Percentiles rank a stretch among this genome's conserved stretches.
phyloP scores from a whole-genome alignment of 2,797 vertebrate species.

The Melanotaenia boesemani region DNA sequence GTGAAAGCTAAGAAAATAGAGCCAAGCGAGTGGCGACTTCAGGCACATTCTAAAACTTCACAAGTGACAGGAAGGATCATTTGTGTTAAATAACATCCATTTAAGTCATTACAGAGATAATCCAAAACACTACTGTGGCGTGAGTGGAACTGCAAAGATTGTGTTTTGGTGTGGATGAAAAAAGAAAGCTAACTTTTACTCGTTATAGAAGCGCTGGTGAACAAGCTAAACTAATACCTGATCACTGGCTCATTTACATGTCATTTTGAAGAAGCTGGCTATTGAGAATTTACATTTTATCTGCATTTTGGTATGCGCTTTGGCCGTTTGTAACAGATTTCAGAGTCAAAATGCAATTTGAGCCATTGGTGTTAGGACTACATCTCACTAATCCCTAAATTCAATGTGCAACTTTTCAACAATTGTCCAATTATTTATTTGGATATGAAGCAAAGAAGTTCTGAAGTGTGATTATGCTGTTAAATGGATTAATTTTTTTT shows the following conservation, averaged over 20 bases:
- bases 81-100: conserved; percentile 48
- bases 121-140: conserved; percentile 48
- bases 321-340: conserved; percentile 22
- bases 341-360: conserved; percentile 3
- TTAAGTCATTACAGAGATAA: conserved; percentile 43
- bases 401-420: not conserved
- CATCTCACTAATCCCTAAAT: not conserved
- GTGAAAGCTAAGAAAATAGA: conserved; percentile 57
- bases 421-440: not conserved
- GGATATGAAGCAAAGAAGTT: not conserved
- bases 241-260: conserved; percentile 3
- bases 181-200: conserved; percentile 16
- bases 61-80: conserved; percentile 43
- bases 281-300: conserved; percentile 20
- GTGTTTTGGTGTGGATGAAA: conserved; percentile 23
- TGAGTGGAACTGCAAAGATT: conserved; percentile 41
- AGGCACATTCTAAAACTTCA: conserved; percentile 64
- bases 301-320: conserved; percentile 66
- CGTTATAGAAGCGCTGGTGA: conserved; percentile 26
- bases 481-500: conserved; percentile 8
- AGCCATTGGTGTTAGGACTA: conserved; percentile 22
- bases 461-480: not conserved
- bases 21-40: conserved; percentile 48
- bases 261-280: conserved; percentile 24
- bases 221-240: conserved; percentile 20